Evolutionary conservation across 2,113 vertebrate species (phyloP).

Genomic region (Lamprologus lemairii): DNA sequence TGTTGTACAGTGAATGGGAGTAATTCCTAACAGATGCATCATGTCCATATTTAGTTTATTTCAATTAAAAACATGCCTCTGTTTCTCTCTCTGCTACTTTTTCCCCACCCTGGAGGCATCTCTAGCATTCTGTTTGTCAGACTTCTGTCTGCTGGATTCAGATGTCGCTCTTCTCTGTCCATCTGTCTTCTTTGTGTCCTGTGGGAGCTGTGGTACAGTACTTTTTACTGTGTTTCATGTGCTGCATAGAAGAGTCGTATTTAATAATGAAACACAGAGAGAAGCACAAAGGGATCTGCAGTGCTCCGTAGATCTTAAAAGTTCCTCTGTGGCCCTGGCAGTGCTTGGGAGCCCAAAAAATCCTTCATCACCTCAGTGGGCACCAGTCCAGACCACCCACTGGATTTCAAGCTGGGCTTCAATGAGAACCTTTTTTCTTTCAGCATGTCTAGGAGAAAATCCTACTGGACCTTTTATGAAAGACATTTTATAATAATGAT

Average conservation of each 20-base stretch:
- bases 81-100: neutral
- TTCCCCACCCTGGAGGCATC: neutral
- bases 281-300: slow-evolving; percentile 3
- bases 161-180: neutral
- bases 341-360: neutral
- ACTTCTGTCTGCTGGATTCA: slow-evolving; percentile 2
- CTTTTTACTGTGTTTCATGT: slow-evolving; percentile 15
- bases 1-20: neutral
- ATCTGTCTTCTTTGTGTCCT: neutral
- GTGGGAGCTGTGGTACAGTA: neutral
- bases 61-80: slow-evolving; percentile 1
- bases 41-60: neutral
- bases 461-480: neutral
- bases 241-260: slow-evolving; percentile 4
- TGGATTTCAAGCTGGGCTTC: neutral
- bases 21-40: neutral
- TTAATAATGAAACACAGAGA: slow-evolving; percentile 60
- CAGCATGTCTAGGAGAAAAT: neutral
- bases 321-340: neutral
- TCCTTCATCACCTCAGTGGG: neutral
- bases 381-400: slow-evolving; percentile 10
- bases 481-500: neutral
- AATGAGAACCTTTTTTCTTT: neutral
- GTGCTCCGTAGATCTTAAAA: slow-evolving; percentile 39
- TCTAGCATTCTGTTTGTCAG: slow-evolving; percentile 41